Evolutionary conservation across 1,140 invertebrate species (phyloP).

Genomic region (Zaprionus davidi): DNA sequence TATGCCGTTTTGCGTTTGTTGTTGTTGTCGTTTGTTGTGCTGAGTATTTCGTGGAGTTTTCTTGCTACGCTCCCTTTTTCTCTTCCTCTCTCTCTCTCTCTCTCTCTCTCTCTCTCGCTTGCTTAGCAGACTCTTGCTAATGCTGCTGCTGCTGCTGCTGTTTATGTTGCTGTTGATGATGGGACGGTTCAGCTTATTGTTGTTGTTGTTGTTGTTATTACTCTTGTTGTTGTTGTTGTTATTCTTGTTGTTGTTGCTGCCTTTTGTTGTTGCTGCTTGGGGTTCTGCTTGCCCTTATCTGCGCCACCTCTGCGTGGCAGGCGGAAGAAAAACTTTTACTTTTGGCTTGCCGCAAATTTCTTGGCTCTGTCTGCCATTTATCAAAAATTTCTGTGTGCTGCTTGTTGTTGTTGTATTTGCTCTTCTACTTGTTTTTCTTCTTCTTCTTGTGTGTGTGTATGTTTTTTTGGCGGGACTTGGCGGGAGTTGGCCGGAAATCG

Average conservation of each 20-base stretch:
- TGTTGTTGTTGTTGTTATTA: conserved; percentile 13
- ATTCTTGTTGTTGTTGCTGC: background rate
- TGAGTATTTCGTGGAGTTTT: conserved; percentile 2
- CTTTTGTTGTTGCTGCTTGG: conserved; percentile 1
- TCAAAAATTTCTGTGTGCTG: conserved; percentile 33
- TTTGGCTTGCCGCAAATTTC: conserved; percentile 60
- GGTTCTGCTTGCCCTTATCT: conserved; percentile 34
- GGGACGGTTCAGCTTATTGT: conserved; percentile 42
- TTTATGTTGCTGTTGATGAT: conserved; percentile 22
- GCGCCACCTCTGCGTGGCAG: conserved; percentile 29
- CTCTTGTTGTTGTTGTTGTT: conserved; percentile 2
- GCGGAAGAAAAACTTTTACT: conserved; percentile 44
- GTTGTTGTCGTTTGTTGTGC: background rate
- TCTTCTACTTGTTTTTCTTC: conserved; percentile 9
- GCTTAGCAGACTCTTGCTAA: conserved; percentile 45
- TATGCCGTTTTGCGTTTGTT: background rate
- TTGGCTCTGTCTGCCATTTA: conserved; percentile 53
- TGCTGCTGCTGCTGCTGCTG: conserved; percentile 34
- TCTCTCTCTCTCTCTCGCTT: background rate
- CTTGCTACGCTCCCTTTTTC: background rate
- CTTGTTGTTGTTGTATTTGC: conserved; percentile 16
- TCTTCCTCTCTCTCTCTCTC: too few species aligned
- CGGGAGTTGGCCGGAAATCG: conserved; percentile 34
- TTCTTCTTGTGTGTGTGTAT: background rate
- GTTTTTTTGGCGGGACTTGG: background rate